Conservation (phyloP, 2,888 invertebrate genomes). For the Megastigmus dorsalis region DNA sequence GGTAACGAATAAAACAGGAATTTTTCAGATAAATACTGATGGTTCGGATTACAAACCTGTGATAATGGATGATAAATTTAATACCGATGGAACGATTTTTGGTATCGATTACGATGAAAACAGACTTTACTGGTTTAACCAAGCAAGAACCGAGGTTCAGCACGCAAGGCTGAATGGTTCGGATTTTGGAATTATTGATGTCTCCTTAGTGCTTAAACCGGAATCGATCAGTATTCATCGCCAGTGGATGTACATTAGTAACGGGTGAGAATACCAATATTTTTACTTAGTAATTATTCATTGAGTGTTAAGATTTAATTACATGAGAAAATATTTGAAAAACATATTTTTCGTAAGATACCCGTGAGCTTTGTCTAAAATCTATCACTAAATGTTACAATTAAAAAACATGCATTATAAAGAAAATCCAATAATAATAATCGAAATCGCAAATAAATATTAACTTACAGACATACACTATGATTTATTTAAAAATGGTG, state of each 20-base stretch:
- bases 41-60: background rate
- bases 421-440: too few species aligned
- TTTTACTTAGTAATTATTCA: too few species aligned
- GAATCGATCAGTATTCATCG: background rate
- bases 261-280: background rate
- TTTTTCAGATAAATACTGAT: background rate
- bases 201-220: background rate
- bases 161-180: background rate
- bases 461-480: background rate
- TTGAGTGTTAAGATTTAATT: background rate
- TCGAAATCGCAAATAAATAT: too few species aligned
- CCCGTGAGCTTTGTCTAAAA: background rate
- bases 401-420: too few species aligned
- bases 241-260: background rate
- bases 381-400: too few species aligned
- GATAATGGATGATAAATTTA: background rate
- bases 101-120: background rate
- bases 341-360: too few species aligned
- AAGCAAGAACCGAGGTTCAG: background rate
- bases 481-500: background rate
- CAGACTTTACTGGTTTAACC: slow-evolving; percentile 1
- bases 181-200: background rate
- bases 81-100: background rate
- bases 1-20: background rate
- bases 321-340: background rate